Base-by-base conservation (phyloP, 2,888 invertebrate genomes). In the Parasteatoda lunata region DNA sequence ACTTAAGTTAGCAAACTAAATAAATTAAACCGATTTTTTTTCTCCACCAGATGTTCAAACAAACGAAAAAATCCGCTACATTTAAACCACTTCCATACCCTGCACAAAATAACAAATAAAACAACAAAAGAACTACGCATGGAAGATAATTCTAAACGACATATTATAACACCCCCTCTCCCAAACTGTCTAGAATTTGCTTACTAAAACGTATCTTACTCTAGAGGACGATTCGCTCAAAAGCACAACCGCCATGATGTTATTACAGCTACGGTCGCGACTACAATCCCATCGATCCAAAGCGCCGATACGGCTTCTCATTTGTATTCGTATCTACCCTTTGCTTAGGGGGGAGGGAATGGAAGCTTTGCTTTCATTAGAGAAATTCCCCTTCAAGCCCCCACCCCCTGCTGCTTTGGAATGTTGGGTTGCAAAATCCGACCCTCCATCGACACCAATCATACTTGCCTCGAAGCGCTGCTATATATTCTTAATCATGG, bases 231-330 rank as follows among this genome's bases (percentile, higher is more conserved):
- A 65, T 69, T 75, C 49, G 83, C 59, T 13, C 59, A 64, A 72
- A 83, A 71, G 84, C 76, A 59, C 59, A 75, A 79, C 71, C 84
- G 84, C 85, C 85, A 86, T 86, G 85, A 86, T 86, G 85, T 81
- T 80, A 86, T 86, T 86, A 86, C 85, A 86, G 76, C 85, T 86
- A 86, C 85, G 85, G 85, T 81, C 77, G 72, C 75, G 70, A 78
- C 78, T 78, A 45, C 70, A 49, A 15, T 15, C 75, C 48, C 65
- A 86, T 86, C 85, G 85, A 83, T 83, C 65, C 49, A 30, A 51
- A 80, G 80, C 80, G 51, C 72, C 80, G 80, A 86, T 86, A 86
- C 73, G 66, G 73, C 69, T 71, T 66, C 77, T 84, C 83, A 77
- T 84, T 84, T 77, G 77, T 77, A 77, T 84, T 84, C 76, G 71